A percentile compares a stretch with the other conserved stretches of the same genome.
Conservation (phyloP, 2,797 vertebrate genomes). For the Brachyrhaphis roseni region DNA sequence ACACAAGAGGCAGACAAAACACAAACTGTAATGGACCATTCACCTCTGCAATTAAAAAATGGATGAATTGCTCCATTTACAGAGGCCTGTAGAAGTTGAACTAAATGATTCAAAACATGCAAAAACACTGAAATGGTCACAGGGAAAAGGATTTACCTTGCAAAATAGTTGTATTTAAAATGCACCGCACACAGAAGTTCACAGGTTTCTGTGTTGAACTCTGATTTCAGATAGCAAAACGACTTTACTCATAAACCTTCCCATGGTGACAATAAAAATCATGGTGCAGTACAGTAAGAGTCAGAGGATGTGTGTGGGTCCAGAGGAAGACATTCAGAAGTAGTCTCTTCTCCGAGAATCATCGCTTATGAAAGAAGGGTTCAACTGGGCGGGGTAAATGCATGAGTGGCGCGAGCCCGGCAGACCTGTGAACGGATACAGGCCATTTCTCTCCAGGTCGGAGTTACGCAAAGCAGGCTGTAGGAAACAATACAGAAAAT, state of each 20-base stretch:
- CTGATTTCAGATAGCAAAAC: slow-evolving; percentile 29
- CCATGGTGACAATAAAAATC: slow-evolving; percentile 11
- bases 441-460: slow-evolving; percentile 93
- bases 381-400: slow-evolving; percentile 97
- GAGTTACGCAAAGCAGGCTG: slow-evolving; percentile 92
- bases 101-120: slow-evolving; percentile 49
- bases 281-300: neutral
- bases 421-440: slow-evolving; percentile 92
- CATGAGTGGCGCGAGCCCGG: slow-evolving; percentile 97
- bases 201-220: slow-evolving; percentile 18
- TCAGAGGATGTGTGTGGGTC: slow-evolving; percentile 10
- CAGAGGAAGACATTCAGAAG: slow-evolving; percentile 80
- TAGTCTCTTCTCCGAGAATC: slow-evolving; percentile 96
- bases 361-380: slow-evolving; percentile 95
- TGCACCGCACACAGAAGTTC: slow-evolving; percentile 18
- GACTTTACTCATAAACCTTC: slow-evolving; percentile 3
- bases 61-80: slow-evolving; percentile 23
- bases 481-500: slow-evolving; percentile 3
- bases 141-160: slow-evolving; percentile 42
- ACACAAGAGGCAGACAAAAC: slow-evolving; percentile 6
- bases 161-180: slow-evolving; percentile 43
- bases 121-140: slow-evolving; percentile 46
- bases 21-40: slow-evolving; percentile 15
- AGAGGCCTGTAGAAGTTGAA: slow-evolving; percentile 12
- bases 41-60: slow-evolving; percentile 5